Evolutionary conservation across 2,113 vertebrate genomes (phyloP).

Genomic region (Microcebus griseorufus): DNA sequence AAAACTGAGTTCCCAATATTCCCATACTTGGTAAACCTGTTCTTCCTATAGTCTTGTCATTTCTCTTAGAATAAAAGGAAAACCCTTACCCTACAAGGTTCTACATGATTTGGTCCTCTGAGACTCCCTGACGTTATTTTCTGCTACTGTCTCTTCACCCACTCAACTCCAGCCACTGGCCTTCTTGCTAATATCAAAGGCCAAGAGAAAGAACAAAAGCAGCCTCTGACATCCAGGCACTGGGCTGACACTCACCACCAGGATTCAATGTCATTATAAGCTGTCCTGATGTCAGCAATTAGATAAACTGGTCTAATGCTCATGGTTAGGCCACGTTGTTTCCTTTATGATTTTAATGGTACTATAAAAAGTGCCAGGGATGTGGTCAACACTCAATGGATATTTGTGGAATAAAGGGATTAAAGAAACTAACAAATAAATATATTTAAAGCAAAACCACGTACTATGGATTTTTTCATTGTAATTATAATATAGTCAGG

Average conservation of each 20-base stretch:
- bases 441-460: not conserved
- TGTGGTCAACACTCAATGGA: not conserved
- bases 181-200: not conserved
- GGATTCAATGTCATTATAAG: not conserved
- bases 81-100: not conserved
- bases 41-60: not conserved
- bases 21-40: not conserved
- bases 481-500: not conserved
- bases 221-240: not conserved
- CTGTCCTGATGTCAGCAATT: not conserved
- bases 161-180: not conserved
- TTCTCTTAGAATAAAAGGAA: constrained; percentile 36
- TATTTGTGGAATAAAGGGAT: not conserved
- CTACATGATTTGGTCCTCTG: not conserved
- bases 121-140: not conserved
- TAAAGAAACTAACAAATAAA: not conserved
- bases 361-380: not conserved
- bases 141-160: not conserved
- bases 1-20: not conserved
- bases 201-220: not conserved
- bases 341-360: not conserved
- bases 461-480: not conserved
- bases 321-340: not conserved
- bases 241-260: not conserved
- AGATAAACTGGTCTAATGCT: not conserved